phyloP scores from a whole-genome alignment of 1,140 invertebrate species.

The Calliopsis andreniformis region DNA sequence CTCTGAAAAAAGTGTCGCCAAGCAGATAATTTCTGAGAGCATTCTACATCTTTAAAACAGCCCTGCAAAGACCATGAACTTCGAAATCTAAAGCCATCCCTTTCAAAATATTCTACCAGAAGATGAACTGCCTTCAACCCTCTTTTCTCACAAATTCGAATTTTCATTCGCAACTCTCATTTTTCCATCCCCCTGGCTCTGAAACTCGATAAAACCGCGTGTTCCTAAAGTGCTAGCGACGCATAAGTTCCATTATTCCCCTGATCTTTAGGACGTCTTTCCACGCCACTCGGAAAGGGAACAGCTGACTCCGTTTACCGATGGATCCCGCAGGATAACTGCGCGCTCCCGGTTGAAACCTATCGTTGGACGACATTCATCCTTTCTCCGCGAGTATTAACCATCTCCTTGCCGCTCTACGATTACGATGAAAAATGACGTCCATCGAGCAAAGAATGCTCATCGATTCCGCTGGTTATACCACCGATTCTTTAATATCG shows the following conservation, averaged over 20 bases:
- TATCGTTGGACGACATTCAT: background rate
- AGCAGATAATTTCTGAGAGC: slow-evolving; percentile 8
- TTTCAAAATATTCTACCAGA: background rate
- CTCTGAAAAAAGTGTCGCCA: background rate
- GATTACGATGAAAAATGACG: slow-evolving; percentile 11
- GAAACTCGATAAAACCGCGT: background rate
- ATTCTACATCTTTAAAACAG: background rate
- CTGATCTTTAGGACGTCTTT: slow-evolving; percentile 6
- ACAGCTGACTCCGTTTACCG: slow-evolving; percentile 21
- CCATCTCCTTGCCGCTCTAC: too few relatives aligned
- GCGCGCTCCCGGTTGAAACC: background rate
- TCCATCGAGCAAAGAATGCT: background rate
- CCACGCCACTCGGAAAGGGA: background rate
- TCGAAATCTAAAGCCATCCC: too few relatives aligned
- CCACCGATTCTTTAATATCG: slow-evolving; percentile 6
- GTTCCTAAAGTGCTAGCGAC: background rate
- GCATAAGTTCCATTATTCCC: background rate
- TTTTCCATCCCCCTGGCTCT: background rate
- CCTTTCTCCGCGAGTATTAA: background rate
- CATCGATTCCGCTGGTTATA: background rate
- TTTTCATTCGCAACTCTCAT: slow-evolving; percentile 19
- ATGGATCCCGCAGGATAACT: slow-evolving; percentile 6
- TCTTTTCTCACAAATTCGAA: background rate
- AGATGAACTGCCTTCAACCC: background rate
- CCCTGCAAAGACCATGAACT: background rate